These are phyloP conservation scores for Athene cunicularia DNA, from an alignment of 2,113 vertebrate genomes.

Conservation along the genomic window DNA sequence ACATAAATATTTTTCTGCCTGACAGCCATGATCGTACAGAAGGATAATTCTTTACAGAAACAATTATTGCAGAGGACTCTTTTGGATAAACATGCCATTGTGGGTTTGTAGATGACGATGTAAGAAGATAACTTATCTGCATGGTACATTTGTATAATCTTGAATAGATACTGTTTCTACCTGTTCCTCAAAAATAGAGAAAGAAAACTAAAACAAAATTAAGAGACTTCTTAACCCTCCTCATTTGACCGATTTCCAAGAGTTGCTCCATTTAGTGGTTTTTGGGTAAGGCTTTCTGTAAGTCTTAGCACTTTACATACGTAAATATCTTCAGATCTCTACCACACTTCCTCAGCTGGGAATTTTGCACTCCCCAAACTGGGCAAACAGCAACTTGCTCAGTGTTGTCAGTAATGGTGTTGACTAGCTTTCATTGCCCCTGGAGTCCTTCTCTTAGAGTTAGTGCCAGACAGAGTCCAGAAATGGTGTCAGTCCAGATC, in stretches of 20 bases:
- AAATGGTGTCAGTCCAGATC: neutral
- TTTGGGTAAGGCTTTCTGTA: neutral
- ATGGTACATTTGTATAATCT: neutral
- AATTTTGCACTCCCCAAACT: neutral
- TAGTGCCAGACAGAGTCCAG: neutral
- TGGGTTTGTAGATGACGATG: neutral
- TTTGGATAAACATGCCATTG: neutral
- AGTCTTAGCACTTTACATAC: neutral
- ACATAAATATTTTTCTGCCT: neutral
- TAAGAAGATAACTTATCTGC: neutral
- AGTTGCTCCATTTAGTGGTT: neutral
- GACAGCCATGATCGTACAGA: neutral
- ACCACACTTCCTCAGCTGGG: neutral
- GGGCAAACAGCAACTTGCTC: neutral
- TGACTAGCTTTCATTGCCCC: neutral
- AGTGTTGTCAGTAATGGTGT: neutral
- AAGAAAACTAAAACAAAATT: neutral
- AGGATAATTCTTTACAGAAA: neutral
- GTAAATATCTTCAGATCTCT: neutral
- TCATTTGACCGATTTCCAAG: neutral
- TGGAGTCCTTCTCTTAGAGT: neutral
- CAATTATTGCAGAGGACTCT: neutral
- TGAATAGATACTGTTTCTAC: neutral
- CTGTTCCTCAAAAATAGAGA: neutral
- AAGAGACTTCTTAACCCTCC: neutral